Base-by-base conservation (phyloP, 2,888 invertebrate genomes). In the Hirtodrosophila histrioides region DNA sequence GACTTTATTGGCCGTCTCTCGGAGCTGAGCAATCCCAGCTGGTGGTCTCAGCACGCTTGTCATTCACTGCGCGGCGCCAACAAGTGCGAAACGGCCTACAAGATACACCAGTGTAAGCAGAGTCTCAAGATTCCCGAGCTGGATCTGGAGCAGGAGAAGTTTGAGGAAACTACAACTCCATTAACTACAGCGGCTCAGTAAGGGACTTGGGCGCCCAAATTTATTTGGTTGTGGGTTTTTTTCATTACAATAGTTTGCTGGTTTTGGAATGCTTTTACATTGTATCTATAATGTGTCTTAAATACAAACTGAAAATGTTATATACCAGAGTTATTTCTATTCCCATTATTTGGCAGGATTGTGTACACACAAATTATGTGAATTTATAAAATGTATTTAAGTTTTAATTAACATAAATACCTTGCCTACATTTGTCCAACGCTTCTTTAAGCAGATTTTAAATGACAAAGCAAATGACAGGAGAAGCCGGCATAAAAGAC, bases 41-140 rank as follows among this genome's bases (percentile, higher is more conserved):
- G 37, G 29, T 64, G 70, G 60, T 40, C 66, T 4, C 48, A 45
- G 8, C 60, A 65, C 0, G 64, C 72, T 11, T 83, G 84, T 11
- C 68, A 75, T 23, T 54, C 49, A 4, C 53, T 81, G 1, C 55
- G 46, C 9, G 75, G 85, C 3, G 37, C 10, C 1, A 87, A 84
- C 62, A 82, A 84, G 36, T 87, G 87, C 49, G 85, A 88, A 50
- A 73, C 70, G 0, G 85, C 87, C 55, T 62, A 66, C 12, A 78
- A 72, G 41, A 84, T 86, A 24, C 72, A 88, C 27, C 57, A 64
- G 37, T 81, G 87, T 41, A 67, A 53, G 3, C 62, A 71, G 11
- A 44, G 66, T 29, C 11, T 65, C 6, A 53, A 56, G 24, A 10
- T 45, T 27, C 43, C 39, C 2, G 24, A 11, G 9, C 3, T 31